phyloP scores from a whole-genome alignment of 1,140 invertebrate species.

The Drosophila busckii region DNA sequence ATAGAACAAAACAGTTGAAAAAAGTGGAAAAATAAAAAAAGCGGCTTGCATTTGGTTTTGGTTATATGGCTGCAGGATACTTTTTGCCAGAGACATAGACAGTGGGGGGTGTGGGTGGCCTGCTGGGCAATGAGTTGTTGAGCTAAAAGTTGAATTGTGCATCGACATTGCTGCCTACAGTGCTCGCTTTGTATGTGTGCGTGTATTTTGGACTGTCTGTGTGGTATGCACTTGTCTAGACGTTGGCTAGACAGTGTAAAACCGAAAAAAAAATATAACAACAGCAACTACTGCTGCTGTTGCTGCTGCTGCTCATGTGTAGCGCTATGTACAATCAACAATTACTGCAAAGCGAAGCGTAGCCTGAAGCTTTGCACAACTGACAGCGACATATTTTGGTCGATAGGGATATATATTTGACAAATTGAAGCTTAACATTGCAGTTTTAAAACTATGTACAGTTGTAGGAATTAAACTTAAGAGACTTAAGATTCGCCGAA shows the following conservation, averaged over 20 bases:
- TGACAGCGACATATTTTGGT: slow-evolving; percentile 65
- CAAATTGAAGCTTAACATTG: too few relatives aligned
- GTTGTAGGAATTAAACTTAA: slow-evolving; percentile 8
- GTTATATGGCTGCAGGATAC: slow-evolving; percentile 67
- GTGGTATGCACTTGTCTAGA: slow-evolving; percentile 77
- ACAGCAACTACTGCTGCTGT: slow-evolving; percentile 71
- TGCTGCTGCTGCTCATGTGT: too few relatives aligned
- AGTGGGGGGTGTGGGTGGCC: not conserved
- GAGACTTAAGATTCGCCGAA: slow-evolving; percentile 80
- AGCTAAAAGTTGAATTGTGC: slow-evolving; percentile 76
- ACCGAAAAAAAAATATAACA: slow-evolving; percentile 30
- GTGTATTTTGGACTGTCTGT: slow-evolving; percentile 56
- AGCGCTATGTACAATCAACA: too few relatives aligned
- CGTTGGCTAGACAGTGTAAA: slow-evolving; percentile 78
- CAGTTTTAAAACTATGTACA: slow-evolving; percentile 43
- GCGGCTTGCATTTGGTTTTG: slow-evolving; percentile 44
- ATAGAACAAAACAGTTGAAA: slow-evolving; percentile 22
- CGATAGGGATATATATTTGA: slow-evolving; percentile 52
- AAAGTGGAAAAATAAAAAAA: slow-evolving; percentile 13
- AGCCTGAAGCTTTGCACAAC: slow-evolving; percentile 67
- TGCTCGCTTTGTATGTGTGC: slow-evolving; percentile 20
- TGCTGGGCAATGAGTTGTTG: slow-evolving; percentile 69
- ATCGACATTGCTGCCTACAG: slow-evolving; percentile 42
- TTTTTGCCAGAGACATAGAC: slow-evolving; percentile 30
- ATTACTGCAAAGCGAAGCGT: slow-evolving; percentile 52